Evolutionary conservation across 2,888 invertebrate species (phyloP).

Genomic region (Thumatha senex): DNA sequence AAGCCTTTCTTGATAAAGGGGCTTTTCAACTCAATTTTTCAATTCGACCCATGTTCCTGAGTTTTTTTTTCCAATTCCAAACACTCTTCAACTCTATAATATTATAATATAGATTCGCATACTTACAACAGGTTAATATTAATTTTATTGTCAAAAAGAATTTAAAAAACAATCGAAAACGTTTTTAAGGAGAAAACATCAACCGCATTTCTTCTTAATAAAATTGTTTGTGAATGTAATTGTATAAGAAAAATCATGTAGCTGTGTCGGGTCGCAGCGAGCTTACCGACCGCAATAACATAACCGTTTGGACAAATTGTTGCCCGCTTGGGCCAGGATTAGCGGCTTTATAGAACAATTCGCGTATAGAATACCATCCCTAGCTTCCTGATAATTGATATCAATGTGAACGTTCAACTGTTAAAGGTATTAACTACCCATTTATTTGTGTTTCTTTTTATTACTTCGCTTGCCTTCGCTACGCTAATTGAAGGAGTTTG

Average conservation of each 20-base stretch:
- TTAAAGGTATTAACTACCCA: slow-evolving; percentile 63
- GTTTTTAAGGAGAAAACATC: no score
- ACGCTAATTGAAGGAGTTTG: slow-evolving; percentile 42
- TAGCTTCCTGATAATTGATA: slow-evolving; percentile 76
- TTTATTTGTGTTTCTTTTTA: slow-evolving; percentile 62
- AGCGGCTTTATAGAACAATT: slow-evolving; percentile 79
- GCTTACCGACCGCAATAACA: slow-evolving; percentile 80
- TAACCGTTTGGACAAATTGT: slow-evolving; percentile 82
- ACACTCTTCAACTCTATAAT: no score
- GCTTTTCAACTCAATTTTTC: no score
- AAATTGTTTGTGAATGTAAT: slow-evolving; percentile 53
- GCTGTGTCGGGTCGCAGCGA: slow-evolving; percentile 54
- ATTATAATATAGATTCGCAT: no score
- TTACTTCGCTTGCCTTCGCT: slow-evolving; percentile 54
- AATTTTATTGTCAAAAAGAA: no score
- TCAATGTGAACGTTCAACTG: slow-evolving; percentile 68
- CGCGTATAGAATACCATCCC: slow-evolving; percentile 60
- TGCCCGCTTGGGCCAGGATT: slow-evolving; percentile 71
- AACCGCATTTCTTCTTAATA: slow-evolving; percentile 23
- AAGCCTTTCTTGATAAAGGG: no score
- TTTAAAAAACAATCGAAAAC: no score
- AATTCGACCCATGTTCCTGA: no score
- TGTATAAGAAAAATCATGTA: slow-evolving; percentile 71
- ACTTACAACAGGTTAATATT: no score
- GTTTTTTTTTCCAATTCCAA: no score